phyloP scores from a whole-genome alignment of 2,797 vertebrate genomes.

The Mus minutoides region DNA sequence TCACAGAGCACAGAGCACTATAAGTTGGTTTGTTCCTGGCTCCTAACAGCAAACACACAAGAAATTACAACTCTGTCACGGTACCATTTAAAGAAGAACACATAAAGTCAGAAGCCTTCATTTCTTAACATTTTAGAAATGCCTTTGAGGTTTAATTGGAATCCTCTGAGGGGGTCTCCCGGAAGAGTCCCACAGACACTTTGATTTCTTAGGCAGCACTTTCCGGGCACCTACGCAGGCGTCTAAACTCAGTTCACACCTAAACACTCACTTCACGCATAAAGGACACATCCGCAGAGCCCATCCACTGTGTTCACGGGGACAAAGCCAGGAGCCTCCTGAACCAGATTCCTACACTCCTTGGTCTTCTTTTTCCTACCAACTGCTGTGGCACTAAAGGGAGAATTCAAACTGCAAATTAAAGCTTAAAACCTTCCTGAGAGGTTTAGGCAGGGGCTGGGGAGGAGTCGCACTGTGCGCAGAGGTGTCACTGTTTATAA shows the following conservation, averaged over 20 bases:
- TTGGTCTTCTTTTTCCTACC: neutral
- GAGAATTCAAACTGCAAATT: neutral
- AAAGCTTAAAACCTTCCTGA: neutral
- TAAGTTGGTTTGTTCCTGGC: neutral
- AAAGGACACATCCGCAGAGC: fast-evolving
- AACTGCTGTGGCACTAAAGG: neutral
- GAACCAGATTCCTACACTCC: neutral
- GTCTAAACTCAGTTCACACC: neutral
- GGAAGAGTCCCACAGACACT: neutral
- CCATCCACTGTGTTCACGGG: too few relatives aligned
- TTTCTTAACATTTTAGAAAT: neutral
- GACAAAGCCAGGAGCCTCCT: neutral
- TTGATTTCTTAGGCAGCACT: neutral
- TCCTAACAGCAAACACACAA: neutral
- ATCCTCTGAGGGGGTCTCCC: neutral
- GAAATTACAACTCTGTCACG: neutral
- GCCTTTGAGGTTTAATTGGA: neutral
- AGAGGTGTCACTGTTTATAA: slow-evolving; percentile 1
- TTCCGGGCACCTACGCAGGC: neutral
- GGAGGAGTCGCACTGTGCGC: neutral
- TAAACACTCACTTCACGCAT: too few relatives aligned
- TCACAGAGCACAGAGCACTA: neutral
- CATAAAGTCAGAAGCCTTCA: neutral
- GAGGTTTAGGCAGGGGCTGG: neutral
- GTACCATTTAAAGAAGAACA: neutral